Evolutionary conservation across 2,113 vertebrate genomes (phyloP).

Genomic region (pig (Sus scrofa)): T2T-Sscrofa CM000812.6:91705501-91706000

Average conservation of each 20-base stretch:
- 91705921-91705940: not conserved
- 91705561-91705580: not conserved
- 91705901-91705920: not conserved
- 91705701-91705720: not conserved
- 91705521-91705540: not conserved
- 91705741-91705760: not conserved
- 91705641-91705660: not conserved
- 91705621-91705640: not conserved
- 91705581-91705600: not conserved
- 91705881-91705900: not conserved
- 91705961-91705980: not conserved
- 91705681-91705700: not conserved
- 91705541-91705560: not conserved
- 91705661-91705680: constrained; percentile 50
- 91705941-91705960: not conserved
- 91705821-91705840: not conserved
- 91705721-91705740: not conserved
- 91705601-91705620: constrained; percentile 35
- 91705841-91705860: not conserved
- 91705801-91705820: not conserved
- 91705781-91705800: not conserved
- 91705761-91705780: constrained; percentile 6
- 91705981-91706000: not conserved
- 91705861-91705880: constrained; percentile 26
- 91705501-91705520: constrained; percentile 2